A percentile compares a stretch with the other conserved stretches of the same genome.
phyloP scores from a whole-genome alignment of 2,113 vertebrate species.

The Lepidiolamprologus cunningtoni region DNA sequence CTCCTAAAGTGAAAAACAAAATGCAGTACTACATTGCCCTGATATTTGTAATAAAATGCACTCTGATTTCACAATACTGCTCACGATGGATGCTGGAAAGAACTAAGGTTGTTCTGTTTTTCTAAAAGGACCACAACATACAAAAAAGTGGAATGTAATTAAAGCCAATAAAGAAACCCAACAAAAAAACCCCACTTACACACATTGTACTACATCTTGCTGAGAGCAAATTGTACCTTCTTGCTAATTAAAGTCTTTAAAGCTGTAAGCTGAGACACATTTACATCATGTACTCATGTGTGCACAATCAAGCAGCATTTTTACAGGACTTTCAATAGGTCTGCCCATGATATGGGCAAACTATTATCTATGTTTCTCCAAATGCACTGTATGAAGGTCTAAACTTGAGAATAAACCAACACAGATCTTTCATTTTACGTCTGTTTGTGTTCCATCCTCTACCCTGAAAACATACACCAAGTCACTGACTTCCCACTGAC shows the following conservation, averaged over 20 bases:
- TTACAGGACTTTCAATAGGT: background rate
- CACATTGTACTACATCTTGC: background rate
- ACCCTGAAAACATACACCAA: background rate
- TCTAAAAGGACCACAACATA: background rate
- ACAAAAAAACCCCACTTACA: rapidly evolving
- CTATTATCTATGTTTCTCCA: background rate
- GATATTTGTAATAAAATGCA: background rate
- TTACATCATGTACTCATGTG: background rate
- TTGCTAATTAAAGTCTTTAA: background rate
- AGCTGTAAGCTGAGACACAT: background rate
- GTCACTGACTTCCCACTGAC: background rate
- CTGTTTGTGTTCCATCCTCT: background rate
- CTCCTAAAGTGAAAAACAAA: background rate
- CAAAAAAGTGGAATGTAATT: background rate
- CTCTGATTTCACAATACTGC: background rate
- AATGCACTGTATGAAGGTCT: background rate
- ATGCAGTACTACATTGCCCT: background rate
- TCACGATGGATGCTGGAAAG: background rate
- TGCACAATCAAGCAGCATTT: background rate
- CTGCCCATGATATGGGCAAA: background rate
- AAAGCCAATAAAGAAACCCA: background rate
- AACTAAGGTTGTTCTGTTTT: background rate
- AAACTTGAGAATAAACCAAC: background rate
- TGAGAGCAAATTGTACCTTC: background rate
- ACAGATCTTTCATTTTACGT: background rate